Evolutionary conservation across 2,797 vertebrate genomes (phyloP).

Genomic region (Acrocephalus scirpaceus): DNA sequence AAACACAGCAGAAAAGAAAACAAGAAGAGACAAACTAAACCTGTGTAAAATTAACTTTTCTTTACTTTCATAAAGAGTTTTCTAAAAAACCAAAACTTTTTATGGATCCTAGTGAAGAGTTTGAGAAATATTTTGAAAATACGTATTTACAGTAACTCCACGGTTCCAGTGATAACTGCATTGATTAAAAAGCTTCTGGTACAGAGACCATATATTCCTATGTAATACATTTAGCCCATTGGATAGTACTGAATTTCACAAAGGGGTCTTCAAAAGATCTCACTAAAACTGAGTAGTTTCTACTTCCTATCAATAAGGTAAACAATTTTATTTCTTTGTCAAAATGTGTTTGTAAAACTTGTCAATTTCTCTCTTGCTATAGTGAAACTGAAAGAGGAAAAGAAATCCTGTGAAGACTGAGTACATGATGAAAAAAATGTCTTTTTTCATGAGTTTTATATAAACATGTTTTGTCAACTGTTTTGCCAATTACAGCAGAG

Average conservation of each 20-base stretch:
- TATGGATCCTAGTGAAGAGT: slow-evolving; percentile 21
- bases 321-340: not conserved
- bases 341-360: not conserved
- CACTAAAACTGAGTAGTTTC: not conserved
- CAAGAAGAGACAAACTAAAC: slow-evolving; percentile 58
- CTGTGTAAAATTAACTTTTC: slow-evolving; percentile 61
- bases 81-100: slow-evolving; percentile 23
- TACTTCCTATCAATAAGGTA: not conserved
- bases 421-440: not conserved
- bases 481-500: slow-evolving; percentile 24
- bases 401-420: not conserved
- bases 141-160: slow-evolving; percentile 13
- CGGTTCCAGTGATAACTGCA: not conserved
- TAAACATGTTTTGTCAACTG: slow-evolving; percentile 20
- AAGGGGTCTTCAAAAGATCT: not conserved
- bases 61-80: slow-evolving; percentile 56
- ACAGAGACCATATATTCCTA: not conserved
- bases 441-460: not conserved
- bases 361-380: not conserved
- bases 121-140: slow-evolving; percentile 51
- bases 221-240: not conserved
- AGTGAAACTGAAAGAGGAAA: not conserved
- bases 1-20: slow-evolving; percentile 67
- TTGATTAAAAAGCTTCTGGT: not conserved
- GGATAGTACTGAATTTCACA: not conserved